These are phyloP conservation scores for Dunckerocampus dactyliophorus DNA, from an alignment of 2,113 vertebrate species.

Conservation along the genomic window DNA sequence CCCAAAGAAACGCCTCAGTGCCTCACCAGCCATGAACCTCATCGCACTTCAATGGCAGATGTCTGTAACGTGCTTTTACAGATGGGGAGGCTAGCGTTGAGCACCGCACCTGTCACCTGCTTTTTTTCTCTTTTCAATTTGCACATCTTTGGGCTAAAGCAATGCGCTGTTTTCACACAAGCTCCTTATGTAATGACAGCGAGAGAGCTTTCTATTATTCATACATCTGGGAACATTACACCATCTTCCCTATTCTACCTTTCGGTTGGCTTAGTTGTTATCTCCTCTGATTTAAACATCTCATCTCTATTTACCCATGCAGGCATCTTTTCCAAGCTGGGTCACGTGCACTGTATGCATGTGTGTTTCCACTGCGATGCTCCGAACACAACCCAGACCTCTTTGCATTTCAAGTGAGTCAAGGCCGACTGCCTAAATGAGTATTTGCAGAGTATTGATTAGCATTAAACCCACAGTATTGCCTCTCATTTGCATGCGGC, in stretches of 20 bases:
- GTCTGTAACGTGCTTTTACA: constrained; percentile 63
- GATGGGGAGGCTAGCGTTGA: constrained; percentile 57
- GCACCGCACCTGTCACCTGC: constrained; percentile 46
- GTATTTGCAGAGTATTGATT: constrained; percentile 67
- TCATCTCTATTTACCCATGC: constrained; percentile 8
- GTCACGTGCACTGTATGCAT: constrained; percentile 11
- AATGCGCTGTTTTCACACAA: constrained; percentile 51
- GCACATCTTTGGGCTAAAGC: constrained; percentile 38
- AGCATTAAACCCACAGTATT: constrained; percentile 57
- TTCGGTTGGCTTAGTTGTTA: constrained; percentile 35
- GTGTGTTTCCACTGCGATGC: constrained; percentile 19
- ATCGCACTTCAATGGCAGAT: constrained; percentile 29
- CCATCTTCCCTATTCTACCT: constrained; percentile 28
- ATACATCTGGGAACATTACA: constrained; percentile 48
- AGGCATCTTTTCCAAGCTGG: constrained; percentile 5
- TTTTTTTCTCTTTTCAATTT: constrained; percentile 54
- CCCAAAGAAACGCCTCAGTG: no score
- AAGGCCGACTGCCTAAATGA: constrained; percentile 52
- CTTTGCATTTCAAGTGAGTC: constrained; percentile 52
- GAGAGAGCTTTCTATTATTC: constrained; percentile 57
- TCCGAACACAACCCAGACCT: constrained; percentile 10
- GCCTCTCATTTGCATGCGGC: constrained; percentile 59
- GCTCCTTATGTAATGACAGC: constrained; percentile 53
- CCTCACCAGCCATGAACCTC: no score
- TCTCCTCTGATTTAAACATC: constrained; percentile 27